phyloP scores from a whole-genome alignment of 1,140 invertebrate genomes.

The Drosophila triauraria region DNA sequence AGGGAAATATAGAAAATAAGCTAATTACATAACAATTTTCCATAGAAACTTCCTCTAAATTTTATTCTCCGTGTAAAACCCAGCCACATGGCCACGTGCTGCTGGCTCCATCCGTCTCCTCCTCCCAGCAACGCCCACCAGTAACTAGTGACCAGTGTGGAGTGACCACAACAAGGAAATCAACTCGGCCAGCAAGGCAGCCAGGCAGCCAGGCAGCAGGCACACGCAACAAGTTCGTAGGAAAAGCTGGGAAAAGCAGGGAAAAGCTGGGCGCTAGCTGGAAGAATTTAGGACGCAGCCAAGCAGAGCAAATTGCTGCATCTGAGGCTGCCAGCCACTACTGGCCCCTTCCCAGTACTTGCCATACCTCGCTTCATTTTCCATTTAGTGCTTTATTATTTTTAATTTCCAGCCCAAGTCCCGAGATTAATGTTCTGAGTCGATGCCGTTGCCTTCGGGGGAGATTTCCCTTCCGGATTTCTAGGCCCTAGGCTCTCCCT shows the following conservation, averaged over 20 bases:
- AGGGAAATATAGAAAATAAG: too few relatives aligned
- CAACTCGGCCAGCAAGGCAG: constrained; percentile 23
- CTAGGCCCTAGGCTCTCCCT: background rate
- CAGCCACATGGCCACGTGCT: constrained; percentile 33
- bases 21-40: background rate
- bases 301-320: constrained; percentile 77
- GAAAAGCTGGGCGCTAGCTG: constrained; percentile 1
- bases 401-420: constrained; percentile 71
- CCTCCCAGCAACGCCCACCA: constrained; percentile 36
- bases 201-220: constrained; percentile 8
- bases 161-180: constrained; percentile 58
- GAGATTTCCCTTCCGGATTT: constrained; percentile 7
- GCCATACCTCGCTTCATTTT: constrained; percentile 61
- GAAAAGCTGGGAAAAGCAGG: constrained; percentile 31
- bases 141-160: constrained; percentile 23
- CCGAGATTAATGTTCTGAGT: constrained; percentile 79
- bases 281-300: constrained; percentile 55
- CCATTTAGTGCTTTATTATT: constrained; percentile 82
- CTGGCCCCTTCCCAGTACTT: constrained; percentile 9
- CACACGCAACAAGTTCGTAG: constrained; percentile 36
- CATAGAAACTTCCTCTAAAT: background rate
- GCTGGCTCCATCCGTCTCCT: constrained; percentile 18
- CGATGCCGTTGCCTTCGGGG: constrained; percentile 43
- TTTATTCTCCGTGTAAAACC: constrained; percentile 4
- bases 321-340: constrained; percentile 39